phyloP scores from a whole-genome alignment of 2,797 vertebrate genomes.

The Fistularia tabacaria region DNA sequence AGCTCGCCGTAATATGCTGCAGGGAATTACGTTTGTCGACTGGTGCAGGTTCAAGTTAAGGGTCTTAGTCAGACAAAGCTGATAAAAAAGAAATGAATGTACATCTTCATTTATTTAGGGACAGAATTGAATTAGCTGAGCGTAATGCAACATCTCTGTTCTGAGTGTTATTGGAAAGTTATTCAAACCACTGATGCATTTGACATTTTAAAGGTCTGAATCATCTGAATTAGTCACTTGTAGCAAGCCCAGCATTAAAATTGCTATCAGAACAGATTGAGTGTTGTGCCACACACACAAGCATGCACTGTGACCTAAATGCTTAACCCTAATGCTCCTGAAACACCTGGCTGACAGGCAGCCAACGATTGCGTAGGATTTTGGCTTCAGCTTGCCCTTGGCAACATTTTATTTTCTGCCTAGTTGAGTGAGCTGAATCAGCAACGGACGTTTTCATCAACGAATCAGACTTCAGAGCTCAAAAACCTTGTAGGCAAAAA shows the following conservation, averaged over 20 bases:
- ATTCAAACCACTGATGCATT: constrained; percentile 14
- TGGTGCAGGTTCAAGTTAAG: constrained; percentile 18
- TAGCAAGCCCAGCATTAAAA: constrained; percentile 31
- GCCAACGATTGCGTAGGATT: too few relatives aligned
- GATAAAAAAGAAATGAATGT: too few relatives aligned
- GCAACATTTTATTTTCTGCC: too few relatives aligned
- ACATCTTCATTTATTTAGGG: constrained; percentile 5
- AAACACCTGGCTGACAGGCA: too few relatives aligned
- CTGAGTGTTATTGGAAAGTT: constrained; percentile 1
- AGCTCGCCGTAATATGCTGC: constrained; percentile 18
- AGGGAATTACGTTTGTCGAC: constrained; percentile 6
- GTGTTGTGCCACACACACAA: constrained; percentile 14
- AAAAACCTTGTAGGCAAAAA: too few relatives aligned
- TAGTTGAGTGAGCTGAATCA: too few relatives aligned
- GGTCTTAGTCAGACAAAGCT: too few relatives aligned
- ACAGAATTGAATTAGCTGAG: constrained; percentile 9
- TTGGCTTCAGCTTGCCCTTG: too few relatives aligned
- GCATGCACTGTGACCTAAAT: not conserved
- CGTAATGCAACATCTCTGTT: constrained; percentile 3
- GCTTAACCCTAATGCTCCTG: too few relatives aligned
- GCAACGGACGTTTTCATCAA: too few relatives aligned
- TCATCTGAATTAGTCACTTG: constrained; percentile 50
- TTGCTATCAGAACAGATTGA: constrained; percentile 31
- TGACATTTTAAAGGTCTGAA: constrained; percentile 40
- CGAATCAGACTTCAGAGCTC: too few relatives aligned